Evolutionary conservation across 1,140 invertebrate genomes (phyloP), one percentile per base, ranked within the genome.

Genomic region (Branchinecta lynchi): DNA sequence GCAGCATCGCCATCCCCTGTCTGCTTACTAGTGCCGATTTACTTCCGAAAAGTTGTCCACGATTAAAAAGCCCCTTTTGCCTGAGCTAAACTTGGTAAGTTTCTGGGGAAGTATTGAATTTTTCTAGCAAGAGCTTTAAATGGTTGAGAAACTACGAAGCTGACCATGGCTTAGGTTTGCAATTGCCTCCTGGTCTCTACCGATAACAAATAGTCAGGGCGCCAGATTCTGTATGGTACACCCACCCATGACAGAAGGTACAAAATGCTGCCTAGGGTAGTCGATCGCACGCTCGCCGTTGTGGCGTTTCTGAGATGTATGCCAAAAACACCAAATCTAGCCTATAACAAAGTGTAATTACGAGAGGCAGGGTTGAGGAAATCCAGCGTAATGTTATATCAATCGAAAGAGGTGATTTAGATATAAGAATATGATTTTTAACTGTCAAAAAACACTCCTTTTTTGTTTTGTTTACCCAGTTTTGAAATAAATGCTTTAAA

Each of bases 401-500:
- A 51, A 51, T 51, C 46, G 46, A 51, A 51, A 51, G 46, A 51
- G n/a, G 46, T 9, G 46, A 51, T 51, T n/a, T 51, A 51, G 46
- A 51, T 51, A 51, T n/a, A 51, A 51, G 46, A 51, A 51, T 51
- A 51, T 51, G 46, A 51, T 51, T 51, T 51, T 51, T 51, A 51
- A 51, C 9, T 51, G n/a, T 51, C 9, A 51, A 51, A 51, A 51
- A 51, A 51, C 9, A 51, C n/a, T 9, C 46, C n/a, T n/a, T 51
- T 51, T 51, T 51, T 51, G 9, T n/a, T 51, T n/a, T 51, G n/a
- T 51, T 51, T 51, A 51, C 46, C n/a, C 9, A 9, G n/a, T 9
- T 51, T 51, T 51, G 46, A 51, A n/a, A 51, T n/a, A 51, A 51
- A 51, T 51, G n/a, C n/a, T n/a, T 51, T n/a, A 51, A 51, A 51